A percentile compares a stretch with the other conserved stretches of the same genome.
Evolutionary conservation across 2,797 vertebrate genomes (phyloP).

Genomic region (Dipus sagitta): DNA sequence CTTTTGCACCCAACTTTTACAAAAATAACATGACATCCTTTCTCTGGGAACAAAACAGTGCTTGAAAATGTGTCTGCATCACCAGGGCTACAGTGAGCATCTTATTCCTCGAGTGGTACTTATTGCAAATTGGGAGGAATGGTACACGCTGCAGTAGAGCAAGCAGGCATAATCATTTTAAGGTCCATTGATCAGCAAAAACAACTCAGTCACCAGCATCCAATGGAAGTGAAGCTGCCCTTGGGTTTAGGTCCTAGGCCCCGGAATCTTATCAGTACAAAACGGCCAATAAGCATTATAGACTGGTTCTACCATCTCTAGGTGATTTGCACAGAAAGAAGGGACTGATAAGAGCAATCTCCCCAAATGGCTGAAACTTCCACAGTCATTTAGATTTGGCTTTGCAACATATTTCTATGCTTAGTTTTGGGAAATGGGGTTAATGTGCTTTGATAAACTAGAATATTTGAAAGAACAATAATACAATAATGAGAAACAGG

Average conservation of each 20-base stretch:
- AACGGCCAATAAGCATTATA: slow-evolving; percentile 26
- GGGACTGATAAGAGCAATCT: not conserved
- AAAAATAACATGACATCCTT: slow-evolving; percentile 48
- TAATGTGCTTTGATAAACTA: slow-evolving; percentile 44
- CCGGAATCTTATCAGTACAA: slow-evolving; percentile 44
- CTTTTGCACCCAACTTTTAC: not conserved
- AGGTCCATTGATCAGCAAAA: slow-evolving; percentile 46
- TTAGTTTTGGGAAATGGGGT: slow-evolving; percentile 40
- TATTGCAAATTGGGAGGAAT: slow-evolving; percentile 11
- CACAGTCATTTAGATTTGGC: slow-evolving; percentile 37
- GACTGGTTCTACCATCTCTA: not conserved
- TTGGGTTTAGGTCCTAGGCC: not conserved
- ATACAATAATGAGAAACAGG: not conserved
- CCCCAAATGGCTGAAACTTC: slow-evolving; percentile 47
- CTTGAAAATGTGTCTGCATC: not conserved
- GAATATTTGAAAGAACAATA: slow-evolving; percentile 40
- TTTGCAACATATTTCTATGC: slow-evolving; percentile 28
- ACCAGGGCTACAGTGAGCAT: not conserved
- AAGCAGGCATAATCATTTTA: slow-evolving; percentile 61
- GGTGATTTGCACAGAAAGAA: slow-evolving; percentile 43
- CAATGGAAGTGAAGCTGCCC: slow-evolving; percentile 2
- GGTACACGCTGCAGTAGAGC: not conserved
- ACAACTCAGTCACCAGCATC: not conserved
- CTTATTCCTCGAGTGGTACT: not conserved
- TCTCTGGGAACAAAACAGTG: slow-evolving; percentile 14